phyloP scores from a whole-genome alignment of 2,888 invertebrate genomes.

The Labia minor region DNA sequence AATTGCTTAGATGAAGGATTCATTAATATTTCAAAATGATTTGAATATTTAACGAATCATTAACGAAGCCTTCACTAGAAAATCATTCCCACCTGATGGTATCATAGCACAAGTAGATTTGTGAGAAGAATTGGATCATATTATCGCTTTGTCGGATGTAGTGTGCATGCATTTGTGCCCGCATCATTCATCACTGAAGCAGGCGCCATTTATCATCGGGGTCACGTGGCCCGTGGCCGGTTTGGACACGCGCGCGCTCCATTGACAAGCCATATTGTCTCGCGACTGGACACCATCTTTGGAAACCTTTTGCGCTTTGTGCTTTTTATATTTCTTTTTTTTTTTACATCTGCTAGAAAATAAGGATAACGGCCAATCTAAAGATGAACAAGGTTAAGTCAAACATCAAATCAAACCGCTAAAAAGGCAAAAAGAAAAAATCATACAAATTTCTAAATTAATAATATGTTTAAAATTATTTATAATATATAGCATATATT shows the following conservation, averaged over 20 bases:
- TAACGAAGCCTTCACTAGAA: no score
- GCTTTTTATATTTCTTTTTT: not conserved
- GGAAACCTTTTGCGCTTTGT: not conserved
- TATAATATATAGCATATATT: no score
- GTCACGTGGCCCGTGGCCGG: not conserved
- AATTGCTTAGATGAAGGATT: no score
- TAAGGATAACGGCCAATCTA: not conserved
- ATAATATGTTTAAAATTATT: no score
- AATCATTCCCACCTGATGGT: no score
- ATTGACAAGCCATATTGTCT: conserved; percentile 1
- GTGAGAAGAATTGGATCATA: no score
- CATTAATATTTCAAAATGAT: no score
- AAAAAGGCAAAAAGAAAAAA: no score
- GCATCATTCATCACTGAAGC: not conserved
- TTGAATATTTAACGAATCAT: no score
- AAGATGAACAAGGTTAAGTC: not conserved
- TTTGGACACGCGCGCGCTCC: conserved; percentile 1
- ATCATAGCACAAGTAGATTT: no score
- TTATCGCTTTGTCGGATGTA: not conserved
- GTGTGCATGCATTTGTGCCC: not conserved
- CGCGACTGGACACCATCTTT: not conserved
- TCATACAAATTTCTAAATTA: no score
- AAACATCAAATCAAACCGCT: not conserved
- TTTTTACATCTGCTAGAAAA: no score
- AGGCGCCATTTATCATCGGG: not conserved